Percentiles rank a stretch among this genome's conserved stretches.
These are phyloP conservation scores for Lasioglossum vierecki DNA, from an alignment of 2,888 invertebrate species.

Conservation along the genomic window DNA sequence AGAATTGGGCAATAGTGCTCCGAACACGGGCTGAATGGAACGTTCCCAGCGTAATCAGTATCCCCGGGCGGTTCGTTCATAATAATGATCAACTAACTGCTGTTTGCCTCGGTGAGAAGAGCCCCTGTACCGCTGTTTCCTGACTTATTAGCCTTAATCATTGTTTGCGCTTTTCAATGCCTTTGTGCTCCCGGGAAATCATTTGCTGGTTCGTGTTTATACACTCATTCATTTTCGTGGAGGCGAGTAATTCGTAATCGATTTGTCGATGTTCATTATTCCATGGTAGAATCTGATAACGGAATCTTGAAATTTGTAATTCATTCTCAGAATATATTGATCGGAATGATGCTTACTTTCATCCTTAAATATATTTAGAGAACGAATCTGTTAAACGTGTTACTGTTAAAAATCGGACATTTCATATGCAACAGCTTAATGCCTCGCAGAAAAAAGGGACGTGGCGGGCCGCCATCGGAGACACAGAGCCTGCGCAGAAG, in stretches of 20 bases:
- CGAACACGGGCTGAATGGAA: conserved; percentile 40
- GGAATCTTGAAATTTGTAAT: too few species aligned
- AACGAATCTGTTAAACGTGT: too few species aligned
- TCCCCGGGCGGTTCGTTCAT: conserved; percentile 26
- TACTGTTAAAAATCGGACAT: not conserved
- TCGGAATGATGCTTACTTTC: too few species aligned
- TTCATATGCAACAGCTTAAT: not conserved
- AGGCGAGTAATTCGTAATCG: not conserved
- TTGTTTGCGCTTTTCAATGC: not conserved
- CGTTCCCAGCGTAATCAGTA: conserved; percentile 42
- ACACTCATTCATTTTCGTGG: not conserved
- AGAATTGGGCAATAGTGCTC: conserved; percentile 46
- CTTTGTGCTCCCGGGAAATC: not conserved
- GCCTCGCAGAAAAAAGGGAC: not conserved
- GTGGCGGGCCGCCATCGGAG: not conserved
- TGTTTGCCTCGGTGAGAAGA: conserved; percentile 24
- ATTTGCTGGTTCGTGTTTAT: not conserved
- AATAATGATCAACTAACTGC: conserved; percentile 47
- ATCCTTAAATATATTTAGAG: too few species aligned
- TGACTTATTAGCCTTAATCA: conserved; percentile 22
- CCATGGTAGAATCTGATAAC: not conserved
- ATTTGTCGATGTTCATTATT: not conserved
- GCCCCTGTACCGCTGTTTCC: conserved; percentile 2
- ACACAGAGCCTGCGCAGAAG: not conserved
- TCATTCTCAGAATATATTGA: too few species aligned